A percentile compares a stretch with the other conserved stretches of the same genome.
These are phyloP conservation scores for Neolamprologus falcicula DNA, from an alignment of 2,113 vertebrate species.

Conservation along the genomic window DNA sequence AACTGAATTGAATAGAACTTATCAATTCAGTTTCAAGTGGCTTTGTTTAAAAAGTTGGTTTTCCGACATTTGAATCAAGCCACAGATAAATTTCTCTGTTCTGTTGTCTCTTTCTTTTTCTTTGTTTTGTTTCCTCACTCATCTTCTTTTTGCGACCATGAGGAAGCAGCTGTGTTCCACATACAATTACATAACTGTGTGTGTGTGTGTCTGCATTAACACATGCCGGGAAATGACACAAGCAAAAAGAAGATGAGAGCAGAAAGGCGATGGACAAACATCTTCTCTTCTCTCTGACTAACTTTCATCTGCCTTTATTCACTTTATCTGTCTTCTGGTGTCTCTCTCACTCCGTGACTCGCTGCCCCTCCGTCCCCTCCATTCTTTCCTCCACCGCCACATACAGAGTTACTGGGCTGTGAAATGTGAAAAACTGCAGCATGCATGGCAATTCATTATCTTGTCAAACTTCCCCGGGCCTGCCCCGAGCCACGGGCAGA, in stretches of 20 bases:
- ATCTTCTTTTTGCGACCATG: constrained; percentile 5
- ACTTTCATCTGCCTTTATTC: constrained; percentile 1
- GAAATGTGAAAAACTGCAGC: constrained; percentile 71
- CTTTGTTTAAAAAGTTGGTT: neutral
- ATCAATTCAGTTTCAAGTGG: neutral
- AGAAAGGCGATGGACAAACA: neutral
- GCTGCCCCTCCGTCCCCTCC: neutral
- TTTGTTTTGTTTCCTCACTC: neutral
- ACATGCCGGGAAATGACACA: neutral
- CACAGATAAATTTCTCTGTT: neutral
- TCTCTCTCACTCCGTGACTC: neutral
- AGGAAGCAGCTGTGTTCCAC: constrained; percentile 60
- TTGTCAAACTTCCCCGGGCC: constrained; percentile 66
- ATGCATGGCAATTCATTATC: constrained; percentile 71
- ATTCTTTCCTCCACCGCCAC: neutral
- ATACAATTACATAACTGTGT: constrained; percentile 62
- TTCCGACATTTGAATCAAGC: neutral
- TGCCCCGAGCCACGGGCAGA: constrained; percentile 3
- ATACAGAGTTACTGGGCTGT: constrained; percentile 62
- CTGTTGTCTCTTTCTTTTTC: neutral
- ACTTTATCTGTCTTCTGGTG: neutral
- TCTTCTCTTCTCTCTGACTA: neutral
- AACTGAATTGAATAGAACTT: neutral
- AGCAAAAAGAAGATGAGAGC: neutral
- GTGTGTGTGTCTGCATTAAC: neutral